A percentile compares a stretch with the other conserved stretches of the same genome.
phyloP scores from a whole-genome alignment of 2,888 invertebrate genomes.

The Drosophila colorata region DNA sequence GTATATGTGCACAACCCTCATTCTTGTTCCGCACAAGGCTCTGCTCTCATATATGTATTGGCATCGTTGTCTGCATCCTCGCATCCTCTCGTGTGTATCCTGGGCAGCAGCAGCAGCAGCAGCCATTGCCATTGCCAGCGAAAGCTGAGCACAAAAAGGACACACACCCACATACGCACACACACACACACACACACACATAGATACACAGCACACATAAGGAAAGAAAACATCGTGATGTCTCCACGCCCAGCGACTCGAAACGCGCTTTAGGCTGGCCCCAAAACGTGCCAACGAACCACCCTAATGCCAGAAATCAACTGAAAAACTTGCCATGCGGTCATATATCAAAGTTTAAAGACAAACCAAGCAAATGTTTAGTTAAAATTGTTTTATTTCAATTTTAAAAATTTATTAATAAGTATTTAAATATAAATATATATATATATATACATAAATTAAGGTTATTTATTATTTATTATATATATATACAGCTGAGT shows the following conservation, averaged over 20 bases:
- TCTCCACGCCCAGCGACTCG: conserved; percentile 16
- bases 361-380: no score
- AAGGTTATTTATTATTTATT: no score
- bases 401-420: no score
- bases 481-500: no score
- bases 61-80: conserved; percentile 42
- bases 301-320: conserved; percentile 19
- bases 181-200: conserved; percentile 9
- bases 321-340: background rate
- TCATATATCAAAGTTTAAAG: conserved; percentile 10
- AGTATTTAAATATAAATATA: no score
- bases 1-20: conserved; percentile 31
- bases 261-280: conserved; percentile 18
- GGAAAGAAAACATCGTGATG: conserved; percentile 13
- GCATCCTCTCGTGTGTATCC: conserved; percentile 56
- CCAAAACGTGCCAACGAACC: conserved; percentile 9
- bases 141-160: conserved; percentile 53
- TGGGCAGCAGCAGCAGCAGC: conserved; percentile 52
- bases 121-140: conserved; percentile 79
- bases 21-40: conserved; percentile 23
- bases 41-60: conserved; percentile 49
- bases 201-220: conserved; percentile 5
- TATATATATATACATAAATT: no score
- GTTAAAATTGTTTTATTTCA: no score
- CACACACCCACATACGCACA: conserved; percentile 43